Evolutionary conservation across 2,113 vertebrate genomes (phyloP), one percentile per base, ranked within the genome.

Genomic region (Pardalotus punctatus): DNA sequence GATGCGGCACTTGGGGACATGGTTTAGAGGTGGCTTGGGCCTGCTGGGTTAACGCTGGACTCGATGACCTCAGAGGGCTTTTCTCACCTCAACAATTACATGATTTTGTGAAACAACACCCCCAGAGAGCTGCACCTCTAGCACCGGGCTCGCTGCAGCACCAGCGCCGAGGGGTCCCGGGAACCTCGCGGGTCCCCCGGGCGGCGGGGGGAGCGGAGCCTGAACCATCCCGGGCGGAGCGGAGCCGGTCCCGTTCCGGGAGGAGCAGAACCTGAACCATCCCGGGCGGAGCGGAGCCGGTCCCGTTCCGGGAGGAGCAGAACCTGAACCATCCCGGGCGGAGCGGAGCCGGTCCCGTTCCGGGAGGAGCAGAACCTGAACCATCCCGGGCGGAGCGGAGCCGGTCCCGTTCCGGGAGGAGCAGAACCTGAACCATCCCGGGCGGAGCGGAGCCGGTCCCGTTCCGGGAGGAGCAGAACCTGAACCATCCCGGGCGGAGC

Each of bases 81-180:
- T 72, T 43, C 31, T 12, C 77, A 58, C 28, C 43, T 22, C 67
- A 24, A 3, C 28, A 13, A 24, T 5, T 0, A 3, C 45, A 5
- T 0, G n/a, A 3, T 36, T 51, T 6, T 4, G 13, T 42, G 67
- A 13, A 42, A 43, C 42, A 50, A 14, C 60, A 8, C 1, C 12
- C 53, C 3, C 31, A 9, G 36, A 28, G 51, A 22, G 43, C 67
- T 2, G 67, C 51, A 28, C 17, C 31, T 42, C 25, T 2, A 31
- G 27, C 76, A 17, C 65, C 19, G 23, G 33, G n/a, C 56, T 69
- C 45, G 33, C 72, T 29, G 56, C 73, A 29, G 73, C 36, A 33
- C 13, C 71, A 42, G 61, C 43, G 14, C 54, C 38, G 47, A 24
- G 8, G 8, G 56, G 4, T 2, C 14, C 6, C 27, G 71, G 71